Evolutionary conservation across 92 coral and sea anemone genomes (phyloP).

Genomic region (Ricordea florida): DNA sequence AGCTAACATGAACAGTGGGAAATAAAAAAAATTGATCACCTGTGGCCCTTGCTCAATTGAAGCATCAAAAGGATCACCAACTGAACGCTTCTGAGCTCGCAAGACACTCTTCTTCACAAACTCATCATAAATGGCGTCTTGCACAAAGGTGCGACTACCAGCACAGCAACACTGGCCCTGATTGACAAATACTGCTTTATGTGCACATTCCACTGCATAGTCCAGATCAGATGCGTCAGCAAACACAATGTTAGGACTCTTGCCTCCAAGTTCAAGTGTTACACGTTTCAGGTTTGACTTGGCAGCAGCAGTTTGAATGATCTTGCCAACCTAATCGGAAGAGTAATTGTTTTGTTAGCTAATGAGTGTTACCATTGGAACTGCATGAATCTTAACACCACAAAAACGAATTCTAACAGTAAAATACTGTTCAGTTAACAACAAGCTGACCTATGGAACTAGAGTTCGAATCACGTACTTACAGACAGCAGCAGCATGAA

Average conservation of each 20-base stretch:
- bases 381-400: neutral
- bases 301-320: slow-evolving; percentile 92
- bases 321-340: slow-evolving; percentile 85
- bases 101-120: slow-evolving; percentile 89
- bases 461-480: too few species aligned
- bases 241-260: slow-evolving; percentile 96
- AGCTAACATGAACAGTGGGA: too few species aligned
- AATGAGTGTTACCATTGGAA: neutral
- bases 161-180: slow-evolving; percentile 99
- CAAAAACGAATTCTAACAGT: neutral
- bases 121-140: slow-evolving; percentile 90
- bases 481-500: too few species aligned
- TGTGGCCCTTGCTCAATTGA: slow-evolving; percentile 93
- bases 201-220: slow-evolving; percentile 88
- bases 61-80: slow-evolving; percentile 93
- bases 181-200: slow-evolving; percentile 85
- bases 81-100: slow-evolving; percentile 80
- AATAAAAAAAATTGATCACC: too few species aligned
- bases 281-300: slow-evolving; percentile 88
- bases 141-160: slow-evolving; percentile 93
- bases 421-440: neutral
- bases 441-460: too few species aligned
- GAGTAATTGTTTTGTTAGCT: neutral
- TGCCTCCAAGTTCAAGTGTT: slow-evolving; percentile 98
- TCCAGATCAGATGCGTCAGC: slow-evolving; percentile 82